phyloP scores from a whole-genome alignment of 1,140 invertebrate species.

The Brachionus paranguensis region DNA sequence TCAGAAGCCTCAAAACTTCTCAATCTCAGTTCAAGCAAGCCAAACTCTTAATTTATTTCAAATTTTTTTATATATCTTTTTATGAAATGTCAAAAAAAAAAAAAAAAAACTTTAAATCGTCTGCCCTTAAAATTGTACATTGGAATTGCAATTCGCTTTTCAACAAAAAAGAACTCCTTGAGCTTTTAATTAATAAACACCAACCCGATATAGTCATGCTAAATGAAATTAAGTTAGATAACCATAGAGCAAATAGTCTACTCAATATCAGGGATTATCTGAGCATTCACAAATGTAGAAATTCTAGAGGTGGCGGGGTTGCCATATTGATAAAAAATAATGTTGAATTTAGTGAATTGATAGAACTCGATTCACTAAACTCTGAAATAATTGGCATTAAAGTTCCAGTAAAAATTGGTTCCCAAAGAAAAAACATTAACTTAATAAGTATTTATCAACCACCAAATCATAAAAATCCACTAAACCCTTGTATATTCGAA shows the following conservation, averaged over 20 bases:
- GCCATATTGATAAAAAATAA: too few relatives aligned
- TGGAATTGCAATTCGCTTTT: conserved; percentile 45
- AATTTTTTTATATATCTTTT: background rate
- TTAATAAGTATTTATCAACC: too few relatives aligned
- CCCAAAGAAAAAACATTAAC: too few relatives aligned
- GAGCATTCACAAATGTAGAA: background rate
- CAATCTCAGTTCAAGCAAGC: background rate
- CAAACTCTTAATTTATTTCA: background rate
- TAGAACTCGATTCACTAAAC: too few relatives aligned
- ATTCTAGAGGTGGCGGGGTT: too few relatives aligned
- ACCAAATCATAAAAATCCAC: too few relatives aligned
- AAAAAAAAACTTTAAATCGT: background rate
- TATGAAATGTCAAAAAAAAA: background rate
- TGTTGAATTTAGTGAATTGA: too few relatives aligned
- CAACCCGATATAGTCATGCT: background rate
- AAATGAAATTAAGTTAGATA: background rate
- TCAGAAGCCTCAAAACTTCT: background rate
- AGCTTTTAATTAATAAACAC: background rate
- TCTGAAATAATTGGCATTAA: too few relatives aligned
- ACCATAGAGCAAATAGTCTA: background rate
- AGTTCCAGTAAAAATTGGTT: too few relatives aligned
- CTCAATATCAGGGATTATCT: background rate
- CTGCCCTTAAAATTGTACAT: background rate
- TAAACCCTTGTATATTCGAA: too few relatives aligned
- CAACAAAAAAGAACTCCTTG: background rate